Percentiles rank a stretch among this genome's conserved stretches.
These are phyloP conservation scores for Caenorhabditis elegans DNA, from an alignment of 1,140 invertebrate species.

Conservation along the genomic window WBcel235 BX284603.4:9713501-9714000, in stretches of 20 bases:
- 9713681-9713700: no score
- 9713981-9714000: neutral
- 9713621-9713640: no score
- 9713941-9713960: neutral
- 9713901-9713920: neutral
- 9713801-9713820: neutral
- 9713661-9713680: no score
- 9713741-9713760: neutral
- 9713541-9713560: no score
- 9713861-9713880: neutral
- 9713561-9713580: no score
- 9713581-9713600: no score
- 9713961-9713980: neutral
- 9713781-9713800: neutral
- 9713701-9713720: neutral
- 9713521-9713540: no score
- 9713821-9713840: neutral
- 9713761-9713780: conserved; percentile 10
- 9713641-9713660: no score
- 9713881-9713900: neutral
- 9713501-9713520: no score
- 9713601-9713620: no score
- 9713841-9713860: neutral
- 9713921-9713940: neutral
- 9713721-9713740: neutral